Evolutionary conservation across 2,797 vertebrate genomes (phyloP).

Genomic region (Pangasius sanitwongsei): DNA sequence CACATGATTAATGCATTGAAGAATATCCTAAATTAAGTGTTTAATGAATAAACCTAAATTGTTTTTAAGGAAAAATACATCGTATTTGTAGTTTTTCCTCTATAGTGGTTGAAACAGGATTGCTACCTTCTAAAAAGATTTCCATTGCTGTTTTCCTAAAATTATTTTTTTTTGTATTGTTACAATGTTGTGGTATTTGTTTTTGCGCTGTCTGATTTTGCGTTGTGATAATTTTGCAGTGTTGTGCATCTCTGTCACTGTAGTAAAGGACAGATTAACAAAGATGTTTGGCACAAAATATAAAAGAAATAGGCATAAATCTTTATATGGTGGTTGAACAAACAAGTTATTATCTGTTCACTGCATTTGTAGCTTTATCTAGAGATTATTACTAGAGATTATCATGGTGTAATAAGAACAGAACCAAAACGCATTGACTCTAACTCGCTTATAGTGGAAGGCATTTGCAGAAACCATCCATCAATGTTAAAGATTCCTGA

Average conservation of each 20-base stretch:
- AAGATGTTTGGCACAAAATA: too few relatives aligned
- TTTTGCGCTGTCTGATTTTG: too few relatives aligned
- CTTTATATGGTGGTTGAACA: background rate
- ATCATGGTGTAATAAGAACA: background rate
- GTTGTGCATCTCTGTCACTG: too few relatives aligned
- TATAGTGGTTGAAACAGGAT: background rate
- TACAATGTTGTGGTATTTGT: too few relatives aligned
- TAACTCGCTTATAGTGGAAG: background rate
- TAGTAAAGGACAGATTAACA: too few relatives aligned
- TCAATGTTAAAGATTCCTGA: background rate
- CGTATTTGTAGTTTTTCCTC: background rate
- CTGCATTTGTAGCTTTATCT: background rate
- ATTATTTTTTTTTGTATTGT: too few relatives aligned
- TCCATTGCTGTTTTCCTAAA: background rate
- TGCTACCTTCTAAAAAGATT: background rate
- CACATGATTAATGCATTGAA: background rate
- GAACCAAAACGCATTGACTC: background rate
- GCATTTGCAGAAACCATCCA: background rate
- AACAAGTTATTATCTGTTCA: background rate
- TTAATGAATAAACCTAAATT: background rate
- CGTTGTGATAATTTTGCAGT: background rate
- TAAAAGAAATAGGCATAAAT: background rate
- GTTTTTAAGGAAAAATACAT: background rate
- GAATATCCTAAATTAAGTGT: background rate
- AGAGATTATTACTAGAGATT: background rate